Base-by-base conservation (phyloP, 2,888 invertebrate species). In the Tanytarsus gracilentus region DNA sequence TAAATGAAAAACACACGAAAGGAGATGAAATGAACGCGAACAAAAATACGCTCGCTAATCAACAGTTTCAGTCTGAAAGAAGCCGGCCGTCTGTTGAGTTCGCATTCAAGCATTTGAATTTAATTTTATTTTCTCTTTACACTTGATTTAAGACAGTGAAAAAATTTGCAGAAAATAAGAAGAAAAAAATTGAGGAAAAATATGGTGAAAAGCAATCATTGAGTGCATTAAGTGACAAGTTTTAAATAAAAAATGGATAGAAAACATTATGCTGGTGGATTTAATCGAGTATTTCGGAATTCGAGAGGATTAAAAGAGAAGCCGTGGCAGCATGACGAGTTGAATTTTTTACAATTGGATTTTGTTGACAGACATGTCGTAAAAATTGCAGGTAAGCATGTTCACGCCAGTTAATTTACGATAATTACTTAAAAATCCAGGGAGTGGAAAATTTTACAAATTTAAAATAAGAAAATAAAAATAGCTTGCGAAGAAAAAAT, bases 331-430 rank as follows among this genome's bases (percentile, higher is more conserved):
- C 58, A 48, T 11, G 58, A 58, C 14, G 58, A 58, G 1, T 26
- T 58, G 3, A 58, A 58, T 14, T 27, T 58, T 9, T 23, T 60
- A 4, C 49, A 60, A 36, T 50, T 60, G 50, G 60, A 60, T 60
- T 26, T 50, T 9, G 25, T 60, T 26, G 60, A 60, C 27, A 9
- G 60, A 36, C 40, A 25, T 23, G 60, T 60, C 6, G 26, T 33
- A 14, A 60, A 60, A 50, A 60, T 60, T 50, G 60, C 50, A 50
- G 60, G 60, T 60, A 29, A 60, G 58, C 23, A 16, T 33, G 18
- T 18, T 11, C 18, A 40, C 21, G n/a, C n/a, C n/a, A n/a, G n/a
- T n/a, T n/a, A n/a, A n/a, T n/a, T n/a, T n/a, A n/a, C n/a, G n/a
- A n/a, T n/a, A n/a, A n/a, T n/a, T n/a, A n/a, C n/a, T n/a, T n/a